Percentiles rank a stretch among this genome's conserved stretches.
Conservation (phyloP, 1,140 invertebrate species). For the Hylaeus anthracinus region DNA sequence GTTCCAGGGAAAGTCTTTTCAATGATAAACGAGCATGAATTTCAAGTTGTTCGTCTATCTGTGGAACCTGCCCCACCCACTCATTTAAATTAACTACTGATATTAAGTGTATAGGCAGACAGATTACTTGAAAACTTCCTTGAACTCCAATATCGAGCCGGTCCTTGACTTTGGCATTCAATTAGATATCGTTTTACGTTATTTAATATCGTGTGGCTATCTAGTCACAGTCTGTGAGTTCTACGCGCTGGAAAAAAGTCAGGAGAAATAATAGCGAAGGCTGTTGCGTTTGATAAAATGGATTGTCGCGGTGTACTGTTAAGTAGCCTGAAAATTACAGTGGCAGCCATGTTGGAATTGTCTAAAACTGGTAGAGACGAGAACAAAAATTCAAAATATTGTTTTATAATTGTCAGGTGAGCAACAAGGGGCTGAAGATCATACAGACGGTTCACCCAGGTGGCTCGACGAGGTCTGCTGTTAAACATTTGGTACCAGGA, state of each 20-base stretch:
- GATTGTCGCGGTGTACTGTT: too few relatives aligned
- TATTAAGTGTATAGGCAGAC: not conserved
- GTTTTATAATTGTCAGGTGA: constrained; percentile 84
- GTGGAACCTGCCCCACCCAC: not conserved
- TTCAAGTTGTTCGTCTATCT: not conserved
- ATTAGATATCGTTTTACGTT: too few relatives aligned
- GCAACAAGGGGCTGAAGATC: constrained; percentile 96
- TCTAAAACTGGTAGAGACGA: too few relatives aligned
- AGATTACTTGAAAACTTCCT: too few relatives aligned
- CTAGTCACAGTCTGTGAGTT: too few relatives aligned
- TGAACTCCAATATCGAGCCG: not conserved
- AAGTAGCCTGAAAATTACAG: too few relatives aligned
- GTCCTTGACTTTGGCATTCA: not conserved
- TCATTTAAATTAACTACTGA: not conserved
- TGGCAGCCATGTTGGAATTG: too few relatives aligned
- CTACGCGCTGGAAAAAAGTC: too few relatives aligned
- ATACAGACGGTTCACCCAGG: constrained; percentile 88
- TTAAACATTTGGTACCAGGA: constrained; percentile 97
- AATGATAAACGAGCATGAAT: not conserved
- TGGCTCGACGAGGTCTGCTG: constrained; percentile 83
- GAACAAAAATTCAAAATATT: constrained; percentile 6
- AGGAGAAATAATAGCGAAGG: too few relatives aligned
- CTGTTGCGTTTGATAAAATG: too few relatives aligned
- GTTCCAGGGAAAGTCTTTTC: constrained; percentile 18
- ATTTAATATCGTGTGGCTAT: too few relatives aligned